These are phyloP conservation scores for Lepus townsendii DNA, from an alignment of 2,797 vertebrate species.

Conservation along the genomic window DNA sequence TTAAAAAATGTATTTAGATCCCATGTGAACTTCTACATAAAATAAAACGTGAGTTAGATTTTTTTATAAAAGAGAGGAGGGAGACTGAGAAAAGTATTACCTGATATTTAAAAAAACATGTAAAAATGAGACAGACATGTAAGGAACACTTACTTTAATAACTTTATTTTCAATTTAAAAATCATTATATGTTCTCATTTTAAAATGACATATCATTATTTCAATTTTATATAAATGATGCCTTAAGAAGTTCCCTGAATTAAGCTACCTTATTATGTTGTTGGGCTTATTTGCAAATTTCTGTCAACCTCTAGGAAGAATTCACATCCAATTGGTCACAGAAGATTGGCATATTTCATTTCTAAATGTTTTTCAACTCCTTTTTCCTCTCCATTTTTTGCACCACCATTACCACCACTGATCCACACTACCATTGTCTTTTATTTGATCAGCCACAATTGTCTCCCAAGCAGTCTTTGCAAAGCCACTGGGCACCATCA, in stretches of 20 bases:
- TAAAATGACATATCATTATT: background rate
- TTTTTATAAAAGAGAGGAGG: background rate
- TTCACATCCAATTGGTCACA: background rate
- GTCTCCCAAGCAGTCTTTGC: background rate
- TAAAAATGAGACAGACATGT: background rate
- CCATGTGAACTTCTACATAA: background rate
- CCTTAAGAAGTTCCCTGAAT: background rate
- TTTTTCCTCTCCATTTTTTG: background rate
- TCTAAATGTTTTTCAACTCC: background rate
- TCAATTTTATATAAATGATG: constrained; percentile 8
- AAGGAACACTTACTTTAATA: constrained; percentile 13
- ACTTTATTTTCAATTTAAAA: constrained; percentile 29
- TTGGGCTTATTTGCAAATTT: background rate
- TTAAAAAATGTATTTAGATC: constrained; percentile 38
- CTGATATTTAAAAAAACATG: constrained; percentile 18
- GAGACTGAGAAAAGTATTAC: background rate
- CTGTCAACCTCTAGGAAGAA: background rate
- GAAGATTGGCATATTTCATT: background rate
- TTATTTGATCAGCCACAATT: background rate
- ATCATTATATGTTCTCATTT: background rate
- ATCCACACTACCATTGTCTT: background rate
- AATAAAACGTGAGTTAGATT: background rate
- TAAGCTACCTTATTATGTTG: constrained; percentile 1
- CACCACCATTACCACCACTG: background rate
- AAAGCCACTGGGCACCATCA: background rate